Base-by-base conservation (phyloP, 2,113 vertebrate species). In the Heterotis niloticus region DNA sequence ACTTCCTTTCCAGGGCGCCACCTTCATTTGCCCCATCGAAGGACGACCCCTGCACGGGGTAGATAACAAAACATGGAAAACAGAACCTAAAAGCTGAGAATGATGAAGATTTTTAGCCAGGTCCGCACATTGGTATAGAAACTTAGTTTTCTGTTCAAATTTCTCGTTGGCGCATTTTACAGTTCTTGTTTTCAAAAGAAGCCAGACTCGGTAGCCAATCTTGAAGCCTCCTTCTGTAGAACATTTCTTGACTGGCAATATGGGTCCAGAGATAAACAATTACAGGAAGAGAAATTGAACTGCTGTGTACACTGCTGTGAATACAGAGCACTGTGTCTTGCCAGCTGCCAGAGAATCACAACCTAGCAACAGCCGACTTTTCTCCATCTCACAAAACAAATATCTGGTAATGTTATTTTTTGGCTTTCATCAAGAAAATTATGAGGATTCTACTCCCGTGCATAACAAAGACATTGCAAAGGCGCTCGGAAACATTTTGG, bases 221-320 rank as follows among this genome's bases (percentile, higher is more conserved):
- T 68, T 54, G 64, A 24, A 54, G 26, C 59, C 54, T 29, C 20
- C 52, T 23, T 69, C 65, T 17, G 54, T 26, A 57, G 65, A 68
- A 78, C 11, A 69, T 68, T 57, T 60, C 66, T 59, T 14, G 52
- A 54, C 65, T 69, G 77, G 77, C 77, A 69, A 69, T 78, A 77
- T 69, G 24, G 68, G 77, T 69, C 26, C 66, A 59, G 64, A 56
- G 76, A 67, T 67, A 77, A 77, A 67, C 66, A 78, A 69, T 78
- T 69, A 69, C 76, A 57, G 51, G 44, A 57, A 34, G 69, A 68
- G 14, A 78, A 59, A 78, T 69, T 68, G 66, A 69, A 60, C 66
- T 18, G 26, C 77, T 13, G 24, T 57, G 24, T 56, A 34, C 20
- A n/a, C 52, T 14, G 26, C 57, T 18, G 34, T 29, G 66, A 69